phyloP scores from a whole-genome alignment of 2,888 invertebrate species.

The Himalopsyche anomala region DNA sequence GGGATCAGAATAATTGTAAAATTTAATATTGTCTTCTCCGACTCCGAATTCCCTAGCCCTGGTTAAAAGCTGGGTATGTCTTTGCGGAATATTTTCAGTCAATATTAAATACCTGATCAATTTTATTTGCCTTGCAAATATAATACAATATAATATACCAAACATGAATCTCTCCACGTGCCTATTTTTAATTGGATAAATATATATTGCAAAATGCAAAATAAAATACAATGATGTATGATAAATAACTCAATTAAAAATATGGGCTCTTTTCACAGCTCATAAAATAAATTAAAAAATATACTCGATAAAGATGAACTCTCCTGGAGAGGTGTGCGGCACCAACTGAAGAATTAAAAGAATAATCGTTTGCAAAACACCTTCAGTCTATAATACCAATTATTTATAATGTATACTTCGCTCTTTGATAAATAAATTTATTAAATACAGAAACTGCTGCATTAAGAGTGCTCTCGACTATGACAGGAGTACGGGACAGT shows the following conservation, averaged over 20 bases:
- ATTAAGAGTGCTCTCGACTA: constrained; percentile 31
- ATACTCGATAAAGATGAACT: background rate
- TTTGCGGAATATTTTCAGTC: too few relatives aligned
- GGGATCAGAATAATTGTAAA: too few relatives aligned
- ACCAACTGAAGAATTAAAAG: constrained; percentile 3
- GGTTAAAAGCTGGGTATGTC: too few relatives aligned
- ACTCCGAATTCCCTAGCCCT: too few relatives aligned
- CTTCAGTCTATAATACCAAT: constrained; percentile 33
- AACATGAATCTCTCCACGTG: too few relatives aligned
- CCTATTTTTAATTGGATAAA: too few relatives aligned
- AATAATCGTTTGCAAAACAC: constrained; percentile 27
- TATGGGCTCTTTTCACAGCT: background rate
- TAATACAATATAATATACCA: too few relatives aligned
- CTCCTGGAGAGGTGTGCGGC: constrained; percentile 2
- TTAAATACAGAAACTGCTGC: constrained; percentile 38
- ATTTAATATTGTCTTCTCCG: too few relatives aligned
- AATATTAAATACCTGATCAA: too few relatives aligned
- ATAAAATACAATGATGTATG: background rate
- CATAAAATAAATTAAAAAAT: constrained; percentile 26
- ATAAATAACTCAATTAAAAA: constrained; percentile 38
- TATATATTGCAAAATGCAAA: too few relatives aligned
- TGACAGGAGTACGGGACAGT: background rate
- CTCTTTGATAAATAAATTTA: constrained; percentile 24
- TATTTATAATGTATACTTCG: constrained; percentile 32
- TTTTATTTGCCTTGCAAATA: too few relatives aligned